phyloP scores from a whole-genome alignment of 92 coral and sea anemone genomes.

The Phenganax stokvisi region DNA sequence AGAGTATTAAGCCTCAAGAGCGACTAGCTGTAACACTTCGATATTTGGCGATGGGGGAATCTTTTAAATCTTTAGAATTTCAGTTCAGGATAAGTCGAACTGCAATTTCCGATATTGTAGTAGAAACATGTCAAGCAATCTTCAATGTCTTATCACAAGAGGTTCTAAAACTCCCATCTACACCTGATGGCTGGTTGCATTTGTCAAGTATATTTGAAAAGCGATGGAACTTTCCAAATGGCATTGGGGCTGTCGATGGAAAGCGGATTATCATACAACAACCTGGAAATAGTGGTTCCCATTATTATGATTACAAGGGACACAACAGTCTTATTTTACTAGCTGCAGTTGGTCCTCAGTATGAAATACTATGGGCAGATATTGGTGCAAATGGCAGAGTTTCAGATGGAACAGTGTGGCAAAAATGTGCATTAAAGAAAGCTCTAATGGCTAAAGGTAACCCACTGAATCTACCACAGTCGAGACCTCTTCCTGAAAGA shows the following conservation, averaged over 20 bases:
- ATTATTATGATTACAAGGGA: conserved; percentile 49
- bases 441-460: conserved; percentile 39
- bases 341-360: conserved; percentile 51
- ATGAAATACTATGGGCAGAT: conserved; percentile 49
- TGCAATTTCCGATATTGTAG: conserved; percentile 17
- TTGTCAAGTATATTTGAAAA: conserved; percentile 18
- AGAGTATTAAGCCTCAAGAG: conserved; percentile 32
- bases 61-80: conserved; percentile 33
- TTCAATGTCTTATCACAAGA: background rate
- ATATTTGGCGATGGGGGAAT: conserved; percentile 45
- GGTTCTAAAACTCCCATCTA: conserved; percentile 18
- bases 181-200: conserved; percentile 25
- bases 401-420: conserved; percentile 53
- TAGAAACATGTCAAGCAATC: conserved; percentile 31
- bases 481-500: conserved; percentile 9
- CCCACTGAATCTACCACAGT: conserved; percentile 36
- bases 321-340: conserved; percentile 43
- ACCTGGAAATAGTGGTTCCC: conserved; percentile 48
- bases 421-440: conserved; percentile 42
- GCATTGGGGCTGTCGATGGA: conserved; percentile 58
- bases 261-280: conserved; percentile 45
- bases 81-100: conserved; percentile 30
- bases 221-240: conserved; percentile 49
- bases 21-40: conserved; percentile 43
- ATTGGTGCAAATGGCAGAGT: conserved; percentile 52